A percentile compares a stretch with the other conserved stretches of the same genome.
These are phyloP conservation scores for Alcedo atthis DNA, from an alignment of 2,797 vertebrate species.

Conservation along the genomic window DNA sequence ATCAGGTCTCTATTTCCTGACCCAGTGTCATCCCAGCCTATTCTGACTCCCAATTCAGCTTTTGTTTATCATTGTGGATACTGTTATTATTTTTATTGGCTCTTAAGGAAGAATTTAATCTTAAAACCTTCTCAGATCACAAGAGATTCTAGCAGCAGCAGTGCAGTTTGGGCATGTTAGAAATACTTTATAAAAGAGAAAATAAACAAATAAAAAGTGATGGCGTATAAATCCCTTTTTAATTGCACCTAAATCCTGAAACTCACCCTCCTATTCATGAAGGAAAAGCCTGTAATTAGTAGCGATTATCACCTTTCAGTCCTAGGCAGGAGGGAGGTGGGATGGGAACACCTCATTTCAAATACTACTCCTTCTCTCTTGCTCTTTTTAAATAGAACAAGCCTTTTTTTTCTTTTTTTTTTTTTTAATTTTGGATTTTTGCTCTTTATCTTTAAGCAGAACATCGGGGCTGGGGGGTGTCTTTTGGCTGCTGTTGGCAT, in stretches of 20 bases:
- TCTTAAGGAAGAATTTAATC: constrained; percentile 37
- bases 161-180: background rate
- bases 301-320: constrained; percentile 51
- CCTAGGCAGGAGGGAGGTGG: constrained; percentile 61
- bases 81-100: constrained; percentile 17
- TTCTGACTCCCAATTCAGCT: background rate
- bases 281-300: constrained; percentile 46
- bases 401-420: background rate
- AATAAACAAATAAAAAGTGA: constrained; percentile 62
- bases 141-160: constrained; percentile 54
- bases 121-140: constrained; percentile 62
- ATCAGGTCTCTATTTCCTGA: background rate
- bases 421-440: background rate
- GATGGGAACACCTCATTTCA: constrained; percentile 25
- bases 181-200: constrained; percentile 48
- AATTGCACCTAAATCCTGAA: constrained; percentile 19
- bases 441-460: background rate
- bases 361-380: background rate
- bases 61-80: background rate
- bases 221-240: constrained; percentile 32
- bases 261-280: constrained; percentile 59
- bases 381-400: constrained; percentile 7
- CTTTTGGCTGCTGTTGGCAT: background rate
- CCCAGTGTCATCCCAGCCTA: background rate
- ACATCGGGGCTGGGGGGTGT: background rate